These are phyloP conservation scores for Pinna nobilis DNA, from an alignment of 1,140 invertebrate genomes.

Conservation along the genomic window DNA sequence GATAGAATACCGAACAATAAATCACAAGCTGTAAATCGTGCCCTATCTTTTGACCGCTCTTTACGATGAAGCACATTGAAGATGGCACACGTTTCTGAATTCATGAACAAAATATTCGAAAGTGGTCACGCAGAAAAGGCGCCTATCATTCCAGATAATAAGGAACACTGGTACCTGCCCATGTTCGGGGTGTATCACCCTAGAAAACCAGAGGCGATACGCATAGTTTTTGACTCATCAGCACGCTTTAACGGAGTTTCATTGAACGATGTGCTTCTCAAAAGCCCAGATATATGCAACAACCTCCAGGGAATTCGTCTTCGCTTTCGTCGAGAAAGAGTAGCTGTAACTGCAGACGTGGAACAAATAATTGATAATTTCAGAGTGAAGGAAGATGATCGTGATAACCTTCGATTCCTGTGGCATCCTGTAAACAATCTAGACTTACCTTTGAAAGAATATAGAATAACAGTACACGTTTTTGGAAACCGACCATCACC, in stretches of 20 bases:
- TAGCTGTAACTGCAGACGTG: conserved; percentile 40
- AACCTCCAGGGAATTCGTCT: conserved; percentile 41
- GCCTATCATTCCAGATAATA: not conserved
- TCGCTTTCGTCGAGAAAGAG: conserved; percentile 40
- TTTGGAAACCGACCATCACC: conserved; percentile 41
- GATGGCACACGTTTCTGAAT: conserved; percentile 10
- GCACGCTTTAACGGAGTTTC: conserved; percentile 46
- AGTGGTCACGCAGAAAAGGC: conserved; percentile 8
- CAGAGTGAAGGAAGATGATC: conserved; percentile 8
- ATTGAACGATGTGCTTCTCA: conserved; percentile 49
- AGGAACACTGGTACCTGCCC: conserved; percentile 19
- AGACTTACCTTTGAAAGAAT: conserved; percentile 1
- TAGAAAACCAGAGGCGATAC: conserved; percentile 26
- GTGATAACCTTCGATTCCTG: not conserved
- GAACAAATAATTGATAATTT: conserved; percentile 48
- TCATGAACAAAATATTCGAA: not conserved
- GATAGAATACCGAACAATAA: conserved; percentile 36
- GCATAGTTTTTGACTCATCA: conserved; percentile 43
- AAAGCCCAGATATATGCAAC: conserved; percentile 69
- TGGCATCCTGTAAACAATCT: conserved; percentile 15
- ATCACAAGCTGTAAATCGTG: conserved; percentile 13
- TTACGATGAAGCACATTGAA: not conserved
- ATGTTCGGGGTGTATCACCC: conserved; percentile 25
- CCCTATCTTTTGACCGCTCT: not conserved
- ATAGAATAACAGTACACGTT: conserved; percentile 38